Base-by-base conservation (phyloP, 1,140 invertebrate species). In the Drosophila kanapiae region DNA sequence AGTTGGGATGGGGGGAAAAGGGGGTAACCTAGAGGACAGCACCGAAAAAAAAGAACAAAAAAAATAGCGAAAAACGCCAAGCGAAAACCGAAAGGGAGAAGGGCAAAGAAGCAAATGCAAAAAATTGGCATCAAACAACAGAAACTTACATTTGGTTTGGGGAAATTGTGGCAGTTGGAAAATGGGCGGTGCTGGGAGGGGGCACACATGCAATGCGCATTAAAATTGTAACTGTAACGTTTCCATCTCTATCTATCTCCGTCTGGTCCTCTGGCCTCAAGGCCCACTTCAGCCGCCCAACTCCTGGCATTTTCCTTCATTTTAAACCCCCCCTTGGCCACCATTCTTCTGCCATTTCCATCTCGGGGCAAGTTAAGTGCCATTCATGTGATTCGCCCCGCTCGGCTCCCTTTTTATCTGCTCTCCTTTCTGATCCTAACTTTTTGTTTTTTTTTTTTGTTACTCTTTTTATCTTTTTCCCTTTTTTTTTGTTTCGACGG, bases 41-140 rank as follows among this genome's bases (percentile, higher is more conserved):
- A 42, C 45, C 70, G 43, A 48, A 72, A 72, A 72, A 70, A 69
- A 82, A 82, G 78, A 68, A 14, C 59, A 49, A n/a, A 11, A 53
- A 37, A 23, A 23, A 54, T 13, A 54, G 13, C 11, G 13, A 31
- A 18, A 27, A 75, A 35, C 49, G 67, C 43, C 31, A 69, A 59
- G 45, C 42, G 38, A 53, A 67, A 61, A 63, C 40, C 47, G 58
- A 65, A 59, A 35, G 45, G 57, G 54, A 59, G 69, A 74, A 75
- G 54, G 47, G 63, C 35, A 56, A 49, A 35, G 63, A 43, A 49
- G 62, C 54, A 38, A 84, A 84, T 84, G 80, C 78, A 88, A 88
- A 88, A 90, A 90, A 90, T 88, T 88, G 85, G 85, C 86, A 90
- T 84, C 85, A 90, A 88, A 88, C 84, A 90, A 85, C 81, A 85